Evolutionary conservation across 2,888 invertebrate genomes (phyloP), one percentile per base, ranked within the genome.

Genomic region (Napeogenes inachia): DNA sequence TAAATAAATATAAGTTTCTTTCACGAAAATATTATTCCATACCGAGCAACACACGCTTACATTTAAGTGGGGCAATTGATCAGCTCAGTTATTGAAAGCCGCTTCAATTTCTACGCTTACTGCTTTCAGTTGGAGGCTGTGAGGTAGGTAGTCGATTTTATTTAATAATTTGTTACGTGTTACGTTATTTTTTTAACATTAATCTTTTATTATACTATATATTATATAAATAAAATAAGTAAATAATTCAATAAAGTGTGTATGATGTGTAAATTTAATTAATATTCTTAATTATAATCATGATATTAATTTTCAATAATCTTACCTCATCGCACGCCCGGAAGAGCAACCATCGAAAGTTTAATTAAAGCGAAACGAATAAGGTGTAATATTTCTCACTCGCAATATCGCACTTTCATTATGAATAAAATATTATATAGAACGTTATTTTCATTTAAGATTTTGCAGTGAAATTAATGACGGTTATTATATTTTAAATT

Each of bases 361-460:
- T 89, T 88, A 88, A 89, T 89, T 89, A 89, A 85, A 87, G 78
- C 78, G 79, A 77, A 85, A 85, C 83, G 87, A 84, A 84, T 82
- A 85, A 85, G 82, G 85, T 82, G 84, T 83, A 82, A 87, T 85
- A 87, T 84, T 85, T 87, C 81, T 79, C 81, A 73, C 75, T 73
- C 68, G 72, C 72, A 68, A 74, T 74, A 76, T 71, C 75, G 73
- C 69, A 70, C 68, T 70, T 71, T 68, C 67, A 66, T 63, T 62
- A 56, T 47, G 62, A 62, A 63, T 65, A 68, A 66, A 69, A 66
- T 67, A 67, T 69, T 69, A 68, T 67, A 70, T 68, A 67, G 66
- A 68, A 60, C 59, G 56, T 67, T 68, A 63, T 66, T 62, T 62
- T 57, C 59, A 12, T 21, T 30, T 12, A 50, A 30, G 30, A 30